Conservation (phyloP, 2,113 vertebrate genomes). For the Ranitomeya imitator region DNA sequence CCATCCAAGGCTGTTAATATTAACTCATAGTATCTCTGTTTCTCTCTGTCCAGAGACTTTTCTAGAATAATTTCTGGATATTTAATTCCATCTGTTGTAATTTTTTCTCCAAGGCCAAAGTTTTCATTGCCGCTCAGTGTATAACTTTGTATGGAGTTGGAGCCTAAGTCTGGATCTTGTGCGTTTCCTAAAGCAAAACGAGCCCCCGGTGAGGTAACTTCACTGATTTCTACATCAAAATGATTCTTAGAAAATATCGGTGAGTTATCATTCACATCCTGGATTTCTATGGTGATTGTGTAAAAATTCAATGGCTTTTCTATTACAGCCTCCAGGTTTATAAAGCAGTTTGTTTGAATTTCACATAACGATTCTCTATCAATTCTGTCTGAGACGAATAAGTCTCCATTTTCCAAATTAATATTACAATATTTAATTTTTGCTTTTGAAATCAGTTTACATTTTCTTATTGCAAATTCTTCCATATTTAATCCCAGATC, state of each 20-base stretch:
- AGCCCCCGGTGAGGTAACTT: slow-evolving; percentile 68
- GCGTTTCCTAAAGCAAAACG: slow-evolving; percentile 73
- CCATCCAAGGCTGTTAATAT: slow-evolving; percentile 68
- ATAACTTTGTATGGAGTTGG: slow-evolving; percentile 60
- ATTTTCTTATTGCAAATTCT: slow-evolving; percentile 62
- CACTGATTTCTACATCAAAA: slow-evolving; percentile 68
- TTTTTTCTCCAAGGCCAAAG: slow-evolving; percentile 34
- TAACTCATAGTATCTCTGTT: slow-evolving; percentile 61
- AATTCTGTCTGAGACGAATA: slow-evolving; percentile 63
- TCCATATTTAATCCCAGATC: slow-evolving; percentile 63
- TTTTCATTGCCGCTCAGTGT: slow-evolving; percentile 39
- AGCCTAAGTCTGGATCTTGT: slow-evolving; percentile 73
- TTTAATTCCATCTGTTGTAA: slow-evolving; percentile 52
- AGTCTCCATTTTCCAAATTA: slow-evolving; percentile 61
- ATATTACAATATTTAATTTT: slow-evolving; percentile 46
- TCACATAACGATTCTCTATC: slow-evolving; percentile 67
- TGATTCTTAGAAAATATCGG: slow-evolving; percentile 8
- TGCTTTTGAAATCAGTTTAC: slow-evolving; percentile 74
- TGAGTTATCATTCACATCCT: slow-evolving; percentile 61
- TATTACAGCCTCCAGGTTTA: slow-evolving; percentile 66
- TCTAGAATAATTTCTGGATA: slow-evolving; percentile 65
- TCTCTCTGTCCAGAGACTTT: slow-evolving; percentile 66
- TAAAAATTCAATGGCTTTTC: slow-evolving; percentile 67
- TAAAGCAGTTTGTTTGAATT: slow-evolving; percentile 55
- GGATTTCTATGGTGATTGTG: slow-evolving; percentile 65